Percentiles rank a stretch among this genome's conserved stretches.
phyloP scores from a whole-genome alignment of 1,140 invertebrate genomes.

The Diprion similis region DNA sequence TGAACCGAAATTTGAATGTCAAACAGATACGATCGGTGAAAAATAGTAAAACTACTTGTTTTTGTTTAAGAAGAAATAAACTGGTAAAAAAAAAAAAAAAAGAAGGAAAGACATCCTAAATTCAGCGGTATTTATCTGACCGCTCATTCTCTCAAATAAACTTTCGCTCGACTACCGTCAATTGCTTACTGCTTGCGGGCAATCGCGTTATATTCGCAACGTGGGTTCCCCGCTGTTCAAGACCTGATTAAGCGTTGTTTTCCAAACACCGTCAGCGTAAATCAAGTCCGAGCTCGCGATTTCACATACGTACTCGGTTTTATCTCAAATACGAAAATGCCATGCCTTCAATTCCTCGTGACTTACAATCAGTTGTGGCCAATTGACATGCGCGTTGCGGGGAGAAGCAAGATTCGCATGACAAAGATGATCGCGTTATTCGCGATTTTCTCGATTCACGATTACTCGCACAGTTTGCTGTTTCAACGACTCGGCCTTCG shows the following conservation, averaged over 20 bases:
- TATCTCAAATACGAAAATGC: neutral
- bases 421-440: too few species aligned
- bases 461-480: too few species aligned
- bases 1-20: too few species aligned
- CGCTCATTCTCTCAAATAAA: neutral
- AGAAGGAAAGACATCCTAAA: too few species aligned
- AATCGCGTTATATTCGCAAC: neutral
- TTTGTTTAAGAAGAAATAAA: too few species aligned
- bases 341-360: neutral
- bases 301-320: neutral
- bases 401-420: too few species aligned
- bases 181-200: neutral
- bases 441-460: too few species aligned
- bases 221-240: neutral
- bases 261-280: neutral
- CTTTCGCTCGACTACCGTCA: neutral
- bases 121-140: neutral
- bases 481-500: too few species aligned
- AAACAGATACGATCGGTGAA: too few species aligned
- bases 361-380: neutral
- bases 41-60: too few species aligned
- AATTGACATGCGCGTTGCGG: too few species aligned
- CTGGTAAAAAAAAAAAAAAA: too few species aligned
- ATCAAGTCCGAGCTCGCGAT: neutral
- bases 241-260: constrained; percentile 1